phyloP scores from a whole-genome alignment of 1,140 invertebrate genomes.

The Aradophagus sp. region DNA sequence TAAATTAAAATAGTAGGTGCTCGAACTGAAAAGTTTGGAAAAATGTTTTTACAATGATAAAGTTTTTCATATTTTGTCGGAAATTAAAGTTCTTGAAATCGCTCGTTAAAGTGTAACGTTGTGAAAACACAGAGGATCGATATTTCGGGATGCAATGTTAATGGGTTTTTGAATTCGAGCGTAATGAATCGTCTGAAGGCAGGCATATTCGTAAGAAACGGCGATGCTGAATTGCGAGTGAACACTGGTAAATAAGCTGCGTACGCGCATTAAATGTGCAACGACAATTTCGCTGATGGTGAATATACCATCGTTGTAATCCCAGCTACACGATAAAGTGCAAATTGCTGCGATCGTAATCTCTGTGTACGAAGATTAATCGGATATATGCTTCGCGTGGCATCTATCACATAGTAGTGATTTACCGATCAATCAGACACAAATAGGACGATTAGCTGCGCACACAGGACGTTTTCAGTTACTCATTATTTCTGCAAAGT shows the following conservation, averaged over 20 bases:
- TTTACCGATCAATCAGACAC: conserved; percentile 55
- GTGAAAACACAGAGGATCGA: no score
- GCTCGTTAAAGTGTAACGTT: no score
- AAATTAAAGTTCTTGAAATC: no score
- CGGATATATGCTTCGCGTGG: conserved; percentile 47
- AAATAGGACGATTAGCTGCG: conserved; percentile 40
- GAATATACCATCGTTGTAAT: conserved; percentile 58
- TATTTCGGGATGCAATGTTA: no score
- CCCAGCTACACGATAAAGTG: conserved; percentile 59
- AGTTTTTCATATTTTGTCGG: no score
- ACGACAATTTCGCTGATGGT: conserved; percentile 43
- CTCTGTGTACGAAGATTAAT: conserved; percentile 61
- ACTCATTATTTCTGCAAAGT: neutral
- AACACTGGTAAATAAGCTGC: conserved; percentile 24
- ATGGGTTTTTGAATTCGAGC: no score
- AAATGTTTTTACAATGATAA: no score
- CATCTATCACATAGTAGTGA: conserved; percentile 48
- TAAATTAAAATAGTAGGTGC: no score
- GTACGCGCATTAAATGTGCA: conserved; percentile 38
- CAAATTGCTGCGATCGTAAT: conserved; percentile 65
- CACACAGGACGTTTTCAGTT: conserved; percentile 4
- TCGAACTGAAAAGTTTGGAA: no score
- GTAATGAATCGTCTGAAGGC: no score
- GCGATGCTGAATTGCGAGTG: conserved; percentile 10
- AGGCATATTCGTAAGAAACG: no score